Evolutionary conservation across 2,797 vertebrate genomes (phyloP).

Genomic region (Lindbergichthys nudifrons): DNA sequence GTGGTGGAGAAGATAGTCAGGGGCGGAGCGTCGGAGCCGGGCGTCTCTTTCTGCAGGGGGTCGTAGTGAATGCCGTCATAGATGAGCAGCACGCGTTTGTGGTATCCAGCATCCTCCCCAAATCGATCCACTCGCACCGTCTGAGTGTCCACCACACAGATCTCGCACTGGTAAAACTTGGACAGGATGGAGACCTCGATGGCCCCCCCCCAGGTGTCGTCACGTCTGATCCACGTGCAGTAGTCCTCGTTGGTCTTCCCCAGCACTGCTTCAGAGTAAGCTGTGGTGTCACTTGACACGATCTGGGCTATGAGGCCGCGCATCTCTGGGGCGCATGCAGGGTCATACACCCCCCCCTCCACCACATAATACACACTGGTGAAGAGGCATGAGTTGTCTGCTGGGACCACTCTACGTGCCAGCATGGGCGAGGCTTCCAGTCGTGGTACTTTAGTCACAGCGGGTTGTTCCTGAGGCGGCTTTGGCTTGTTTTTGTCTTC

Average conservation of each 20-base stretch:
- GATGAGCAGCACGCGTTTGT: conserved; percentile 93
- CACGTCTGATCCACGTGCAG: conserved; percentile 93
- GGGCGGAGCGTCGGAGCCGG: conserved; percentile 87
- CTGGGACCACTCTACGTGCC: conserved; percentile 89
- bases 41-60: conserved; percentile 89
- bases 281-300: conserved; percentile 90
- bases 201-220: conserved; percentile 97
- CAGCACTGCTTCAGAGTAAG: conserved; percentile 93
- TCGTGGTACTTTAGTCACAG: conserved; percentile 78
- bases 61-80: conserved; percentile 99
- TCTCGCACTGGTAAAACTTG: conserved; percentile 97
- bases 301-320: conserved; percentile 94
- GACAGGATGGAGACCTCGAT: conserved; percentile 97
- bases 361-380: conserved; percentile 96
- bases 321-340: conserved; percentile 92
- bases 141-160: conserved; percentile 98
- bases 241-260: conserved; percentile 96
- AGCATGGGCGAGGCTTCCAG: conserved; percentile 83
- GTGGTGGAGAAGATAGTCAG: conserved; percentile 93
- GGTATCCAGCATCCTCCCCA: conserved; percentile 95
- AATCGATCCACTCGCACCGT: conserved; percentile 97
- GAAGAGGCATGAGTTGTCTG: conserved; percentile 98
- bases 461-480: conserved; percentile 72
- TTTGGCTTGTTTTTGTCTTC: conserved; percentile 91
- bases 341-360: conserved; percentile 94